Evolutionary conservation across 2,797 vertebrate species (phyloP), one percentile per base, ranked within the genome.

Genomic region (Gymnocypris eckloni): DNA sequence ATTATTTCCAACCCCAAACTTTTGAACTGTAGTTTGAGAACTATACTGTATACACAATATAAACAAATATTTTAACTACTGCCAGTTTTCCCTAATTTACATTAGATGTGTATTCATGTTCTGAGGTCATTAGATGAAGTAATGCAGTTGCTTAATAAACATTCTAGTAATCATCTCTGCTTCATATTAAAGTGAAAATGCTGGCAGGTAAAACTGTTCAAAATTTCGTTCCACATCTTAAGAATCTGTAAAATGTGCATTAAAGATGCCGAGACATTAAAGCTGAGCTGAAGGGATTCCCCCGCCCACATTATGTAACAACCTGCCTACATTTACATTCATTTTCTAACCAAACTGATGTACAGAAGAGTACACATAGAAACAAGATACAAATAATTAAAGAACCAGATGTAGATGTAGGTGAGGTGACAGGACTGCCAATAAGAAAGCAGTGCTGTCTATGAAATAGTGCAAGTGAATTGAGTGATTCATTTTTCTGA

Each of bases 401-500:
- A 72, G 15, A 72, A 33, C 41, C 16, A 33, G 33, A 33, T 33
- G 33, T 33, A 33, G 33, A 33, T 33, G 33, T 33, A 33, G 33
- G 33, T 33, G 33, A 33, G 25, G 61, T 61, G 18, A 75, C 69
- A 28, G 52, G 16, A 4, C 69, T 61, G 18, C 69, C 39, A 45
- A 25, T 70, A 70, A 81, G 45, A 81, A 81, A 28, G 52, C 25
- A 50, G 56, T 33, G 54, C 25, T 37, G 54, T 61, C 67, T 56
- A 28, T 71, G 22, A 71, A 82, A 71, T 41, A 43, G 3, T 28
- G 33, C 9, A 70, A 64, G 77, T 52, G 70, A 52, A 83, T 15
- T 73, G 87, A 83, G 64, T 72, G 70, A 84, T 86, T 76, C 12
- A 37, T 61, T 70, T 83, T 73, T 79, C 41, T 79, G 66, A 76